Evolutionary conservation across 1,140 invertebrate genomes (phyloP), one percentile per base, ranked within the genome.

Genomic region (Helicorthomorpha holstii): DNA sequence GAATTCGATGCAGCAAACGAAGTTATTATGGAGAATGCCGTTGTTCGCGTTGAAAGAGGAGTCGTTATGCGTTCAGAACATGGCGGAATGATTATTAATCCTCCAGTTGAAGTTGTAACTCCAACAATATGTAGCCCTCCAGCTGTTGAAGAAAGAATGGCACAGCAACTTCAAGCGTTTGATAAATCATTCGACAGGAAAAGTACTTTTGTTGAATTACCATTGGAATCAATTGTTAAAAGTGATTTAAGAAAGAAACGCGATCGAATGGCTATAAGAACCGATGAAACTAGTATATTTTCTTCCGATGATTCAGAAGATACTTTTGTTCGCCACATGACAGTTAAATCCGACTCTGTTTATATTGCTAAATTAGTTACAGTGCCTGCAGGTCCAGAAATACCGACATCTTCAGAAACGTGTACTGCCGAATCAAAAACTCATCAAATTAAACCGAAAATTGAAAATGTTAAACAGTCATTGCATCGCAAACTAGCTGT

Each of bases 121-220:
- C 43, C 48, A 56, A 34, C 48, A 41, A n/a, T 34, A 7, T 34
- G 16, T 12, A 47, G 14, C 21, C 23, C 16, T 19, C 27, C 43
- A 49, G 7, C 34, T 4, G 67, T 70, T 22, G 68, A 69, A 19
- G 59, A 58, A 27, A 65, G 68, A 48, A 70, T 70, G 64, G 66
- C 59, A 1, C 63, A 67, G 49, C 66, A 70, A 52, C 59, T 70
- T 27, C 55, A 65, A 51, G 66, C 66, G 45, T 70, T 70, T 58
- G 56, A 65, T 52, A 53, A 58, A 22, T 58, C 56, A 4, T 59
- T 59, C 43, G 57, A 53, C 12, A 52, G 25, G 23, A 46, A 22
- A 7, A 46, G 19, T 7, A 22, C 44, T 25, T 7, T 7, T 19
- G 7, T 21, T 12, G 44, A 46, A 46, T 7, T 46, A 7, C 4